Evolutionary conservation across 2,888 invertebrate genomes (phyloP), one percentile per base, ranked within the genome.

Genomic region (Blastobasis adustella): DNA sequence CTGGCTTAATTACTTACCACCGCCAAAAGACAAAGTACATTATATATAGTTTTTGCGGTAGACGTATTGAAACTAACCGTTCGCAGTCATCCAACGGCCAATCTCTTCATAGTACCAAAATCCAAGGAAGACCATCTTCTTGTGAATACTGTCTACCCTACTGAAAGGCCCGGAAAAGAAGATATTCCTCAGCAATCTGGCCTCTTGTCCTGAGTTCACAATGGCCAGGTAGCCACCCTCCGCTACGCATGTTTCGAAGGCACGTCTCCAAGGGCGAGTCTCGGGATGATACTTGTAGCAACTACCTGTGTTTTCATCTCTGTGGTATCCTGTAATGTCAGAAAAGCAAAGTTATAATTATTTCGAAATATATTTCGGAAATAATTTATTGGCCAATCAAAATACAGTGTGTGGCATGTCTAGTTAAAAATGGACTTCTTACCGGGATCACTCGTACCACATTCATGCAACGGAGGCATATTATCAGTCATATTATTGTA

Each of bases 31-130:
- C 23, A 23, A 23, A 23, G 23, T 23, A 3, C 23, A 3, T 23
- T 23, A 23, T 23, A 23, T 23, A 23, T 23, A 23, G 23, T 23
- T 23, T 23, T 23, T 23, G 23, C 23, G 1, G 23, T 23, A 23
- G 23, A 23, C 23, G 23, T 2, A 23, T 23, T 23, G 23, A 23
- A 23, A 23, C 57, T 56, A 45, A 69, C 71, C 71, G 37, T 72
- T 63, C 38, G 71, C 57, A 8, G 72, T 70, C 6, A 57, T 57
- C 62, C 65, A 72, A 5, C 58, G 45, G 0, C 61, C 54, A 5
- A 53, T 52, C 6, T 65, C 60, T 3, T 54, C 56, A 66, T 65
- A 66, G 48, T 67, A 65, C 5, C 60, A 61, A 49, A 66, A 65
- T 0, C 72, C 72, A n/a, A 69, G 49, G 8, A 55, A 58, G 0